These are phyloP conservation scores for Holothuria scabra DNA, from an alignment of 53 echinoderm and acorn worm species.

Conservation along the genomic window DNA sequence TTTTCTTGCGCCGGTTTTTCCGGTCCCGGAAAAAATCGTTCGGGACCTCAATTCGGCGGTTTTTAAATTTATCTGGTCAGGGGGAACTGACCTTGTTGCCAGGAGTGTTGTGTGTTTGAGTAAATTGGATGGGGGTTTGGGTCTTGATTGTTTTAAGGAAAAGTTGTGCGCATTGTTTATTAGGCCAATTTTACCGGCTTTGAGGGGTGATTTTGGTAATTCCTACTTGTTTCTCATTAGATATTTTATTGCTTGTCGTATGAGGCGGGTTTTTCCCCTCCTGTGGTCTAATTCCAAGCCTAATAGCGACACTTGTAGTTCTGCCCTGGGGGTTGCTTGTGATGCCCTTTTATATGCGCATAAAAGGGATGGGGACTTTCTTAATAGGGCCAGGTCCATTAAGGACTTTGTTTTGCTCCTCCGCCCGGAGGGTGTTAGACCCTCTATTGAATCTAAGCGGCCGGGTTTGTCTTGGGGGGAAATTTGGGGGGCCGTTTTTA, in stretches of 20 bases:
- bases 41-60: background rate
- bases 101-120: constrained; percentile 6
- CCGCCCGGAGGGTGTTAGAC: background rate
- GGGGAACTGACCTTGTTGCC: constrained; percentile 20
- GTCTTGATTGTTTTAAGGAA: background rate
- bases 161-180: constrained; percentile 25
- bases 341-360: background rate
- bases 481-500: background rate
- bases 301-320: constrained; percentile 3
- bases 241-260: constrained; percentile 37
- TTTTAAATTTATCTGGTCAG: constrained; percentile 40
- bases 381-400: background rate
- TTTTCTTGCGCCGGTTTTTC: constrained; percentile 28
- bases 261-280: constrained; percentile 1
- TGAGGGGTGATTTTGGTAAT: background rate
- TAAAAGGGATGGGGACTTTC: background rate
- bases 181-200: background rate
- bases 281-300: constrained; percentile 39
- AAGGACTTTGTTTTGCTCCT: background rate
- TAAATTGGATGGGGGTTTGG: constrained; percentile 30
- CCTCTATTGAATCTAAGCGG: constrained; percentile 11
- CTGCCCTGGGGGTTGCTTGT: background rate
- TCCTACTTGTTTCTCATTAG: constrained; percentile 19
- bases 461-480: constrained; percentile 13
- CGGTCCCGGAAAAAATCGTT: background rate